Percentiles rank a stretch among this genome's conserved stretches.
Conservation (phyloP, 2,888 invertebrate species). For the Acanthosepion pharaonis region DNA sequence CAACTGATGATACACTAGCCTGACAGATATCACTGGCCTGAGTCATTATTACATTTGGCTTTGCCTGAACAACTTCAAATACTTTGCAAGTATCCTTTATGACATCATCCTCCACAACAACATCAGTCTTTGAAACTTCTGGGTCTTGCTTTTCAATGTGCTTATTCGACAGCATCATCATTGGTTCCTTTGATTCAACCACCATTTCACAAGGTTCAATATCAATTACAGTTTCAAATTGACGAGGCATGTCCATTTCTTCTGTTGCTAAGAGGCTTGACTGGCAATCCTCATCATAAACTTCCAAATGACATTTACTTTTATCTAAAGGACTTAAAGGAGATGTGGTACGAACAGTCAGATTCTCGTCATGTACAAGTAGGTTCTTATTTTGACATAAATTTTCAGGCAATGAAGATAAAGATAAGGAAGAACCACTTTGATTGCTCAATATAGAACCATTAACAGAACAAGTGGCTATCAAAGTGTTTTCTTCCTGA, state of each 20-base stretch:
- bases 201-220: not conserved
- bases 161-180: not conserved
- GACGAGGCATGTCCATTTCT: not conserved
- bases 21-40: not conserved
- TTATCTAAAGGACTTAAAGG: not conserved
- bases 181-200: not conserved
- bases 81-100: not conserved
- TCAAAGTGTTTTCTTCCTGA: no score
- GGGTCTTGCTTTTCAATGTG: not conserved
- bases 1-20: not conserved
- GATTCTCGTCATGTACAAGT: not conserved
- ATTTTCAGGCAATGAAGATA: not conserved
- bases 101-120: not conserved
- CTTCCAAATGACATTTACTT: not conserved
- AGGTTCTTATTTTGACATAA: not conserved
- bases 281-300: not conserved
- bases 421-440: not conserved
- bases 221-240: not conserved
- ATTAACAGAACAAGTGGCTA: not conserved
- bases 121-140: not conserved
- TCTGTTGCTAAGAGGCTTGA: not conserved
- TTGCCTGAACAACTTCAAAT: not conserved
- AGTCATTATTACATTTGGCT: not conserved
- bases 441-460: not conserved
- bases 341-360: not conserved